Percentiles rank a stretch among this genome's conserved stretches.
Conservation (phyloP, 2,888 invertebrate species). For the Elegia similella region DNA sequence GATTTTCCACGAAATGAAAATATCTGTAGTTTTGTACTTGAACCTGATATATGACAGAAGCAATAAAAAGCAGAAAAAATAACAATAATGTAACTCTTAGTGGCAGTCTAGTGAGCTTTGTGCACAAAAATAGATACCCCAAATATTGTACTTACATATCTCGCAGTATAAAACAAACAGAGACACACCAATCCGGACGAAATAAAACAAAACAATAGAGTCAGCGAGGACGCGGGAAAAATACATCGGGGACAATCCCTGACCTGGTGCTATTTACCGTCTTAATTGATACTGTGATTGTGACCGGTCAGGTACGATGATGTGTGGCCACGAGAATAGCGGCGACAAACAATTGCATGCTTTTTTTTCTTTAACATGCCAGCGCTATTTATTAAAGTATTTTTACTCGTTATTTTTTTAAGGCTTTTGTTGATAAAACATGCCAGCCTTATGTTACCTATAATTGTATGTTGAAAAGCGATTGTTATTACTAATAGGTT, state of each 20-base stretch:
- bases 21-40: too few relatives aligned
- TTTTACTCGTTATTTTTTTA: too few relatives aligned
- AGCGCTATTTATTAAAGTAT: too few relatives aligned
- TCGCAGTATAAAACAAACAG: not conserved
- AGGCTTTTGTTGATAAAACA: too few relatives aligned
- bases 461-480: not conserved
- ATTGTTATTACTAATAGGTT: too few relatives aligned
- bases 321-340: constrained; percentile 38
- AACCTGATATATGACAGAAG: not conserved
- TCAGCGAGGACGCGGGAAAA: constrained; percentile 38
- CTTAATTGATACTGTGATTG: constrained; percentile 71
- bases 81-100: not conserved
- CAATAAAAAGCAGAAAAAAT: not conserved
- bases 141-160: not conserved
- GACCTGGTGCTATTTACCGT: constrained; percentile 60
- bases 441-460: too few relatives aligned
- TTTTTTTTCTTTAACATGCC: too few relatives aligned
- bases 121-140: not conserved
- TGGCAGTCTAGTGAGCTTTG: not conserved
- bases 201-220: constrained; percentile 42
- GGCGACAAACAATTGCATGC: too few relatives aligned
- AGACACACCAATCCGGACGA: not conserved
- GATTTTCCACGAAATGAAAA: too few relatives aligned
- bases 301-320: constrained; percentile 41
- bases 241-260: constrained; percentile 51